Percentiles rank a stretch among this genome's conserved stretches.
Evolutionary conservation across 2,113 vertebrate genomes (phyloP).

Genomic region (Atherinomorus stipes): DNA sequence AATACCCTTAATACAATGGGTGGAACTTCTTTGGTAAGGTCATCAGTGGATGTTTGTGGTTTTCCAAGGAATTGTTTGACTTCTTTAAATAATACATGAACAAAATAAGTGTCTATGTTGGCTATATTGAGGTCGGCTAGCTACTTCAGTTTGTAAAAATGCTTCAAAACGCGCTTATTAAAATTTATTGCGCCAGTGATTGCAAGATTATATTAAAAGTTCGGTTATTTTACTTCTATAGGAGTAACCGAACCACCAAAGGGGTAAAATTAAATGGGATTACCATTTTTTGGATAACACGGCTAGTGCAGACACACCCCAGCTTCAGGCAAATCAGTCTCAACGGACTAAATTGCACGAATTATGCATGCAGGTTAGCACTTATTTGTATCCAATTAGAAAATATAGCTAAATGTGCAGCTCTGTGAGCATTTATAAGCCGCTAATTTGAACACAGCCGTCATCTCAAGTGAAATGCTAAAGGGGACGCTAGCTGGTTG

Average conservation of each 20-base stretch:
- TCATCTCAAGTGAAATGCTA: neutral
- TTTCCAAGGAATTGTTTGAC: neutral
- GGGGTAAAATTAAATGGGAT: neutral
- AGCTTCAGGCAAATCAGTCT: constrained; percentile 31
- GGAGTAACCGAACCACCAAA: no score
- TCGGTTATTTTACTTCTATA: neutral
- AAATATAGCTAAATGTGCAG: neutral
- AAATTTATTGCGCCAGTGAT: neutral
- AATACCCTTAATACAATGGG: no score
- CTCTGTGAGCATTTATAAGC: neutral
- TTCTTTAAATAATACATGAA: no score
- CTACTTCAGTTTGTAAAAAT: neutral
- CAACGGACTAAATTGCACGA: neutral
- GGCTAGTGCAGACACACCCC: constrained; percentile 74
- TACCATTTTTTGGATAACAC: constrained; percentile 13
- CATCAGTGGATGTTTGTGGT: neutral
- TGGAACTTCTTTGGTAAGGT: neutral
- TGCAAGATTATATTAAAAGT: neutral
- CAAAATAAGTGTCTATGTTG: neutral
- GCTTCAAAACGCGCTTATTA: neutral
- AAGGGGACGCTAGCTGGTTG: constrained; percentile 50
- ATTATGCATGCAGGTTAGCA: rapidly evolving
- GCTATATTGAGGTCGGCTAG: neutral
- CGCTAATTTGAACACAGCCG: neutral
- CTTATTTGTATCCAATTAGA: rapidly evolving